Base-by-base conservation (phyloP, 1,140 invertebrate genomes). In the Hypothenemus hampei region DNA sequence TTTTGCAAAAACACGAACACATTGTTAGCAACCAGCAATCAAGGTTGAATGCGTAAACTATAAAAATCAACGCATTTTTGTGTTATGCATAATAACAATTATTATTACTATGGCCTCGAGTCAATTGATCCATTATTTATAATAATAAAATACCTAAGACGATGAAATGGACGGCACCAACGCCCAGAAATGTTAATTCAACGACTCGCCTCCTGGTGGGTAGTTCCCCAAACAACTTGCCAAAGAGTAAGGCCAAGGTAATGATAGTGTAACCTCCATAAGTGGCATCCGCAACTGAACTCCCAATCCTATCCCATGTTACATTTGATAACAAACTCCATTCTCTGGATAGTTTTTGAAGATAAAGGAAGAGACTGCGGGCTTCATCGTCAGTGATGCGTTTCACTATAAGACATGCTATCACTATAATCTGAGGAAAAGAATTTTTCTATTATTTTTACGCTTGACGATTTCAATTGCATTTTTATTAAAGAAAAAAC, bases 241-340 rank as follows among this genome's bases (percentile, higher is more conserved):
- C 83, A 52, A 87, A 66, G 7, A 87, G 72, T 18, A 86, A 72
- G 15, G 79, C 84, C 20, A 79, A 72, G 10, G 81, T 85, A 61
- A 87, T 81, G 51, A 88, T 83, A 61, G 83, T 70, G 70, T 85
- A 88, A 62, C 83, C 77, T 70, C 82, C 83, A 73, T 78, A 85
- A 61, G 74, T 77, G 50, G 77, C 80, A 56, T 82, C 80, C n/a
- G 78, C 80, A 47, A 81, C 80, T 0, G 79, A 70, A 6, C 78
- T 75, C 1, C 79, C 80, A 5, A 79, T 71, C 29, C 73, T 73
- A 60, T 78, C 82, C 82, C 84, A 85, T 0, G 84, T 85, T 23
- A 86, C 77, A 50, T 83, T 86, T 51, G 78, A 84, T 39, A 86
- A 69, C 3, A 85, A 74, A n/a, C 82, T 81, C 85, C 85, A 87